Evolutionary conservation across 2,113 vertebrate genomes (phyloP).

Genomic region (Proteles cristata): DNA sequence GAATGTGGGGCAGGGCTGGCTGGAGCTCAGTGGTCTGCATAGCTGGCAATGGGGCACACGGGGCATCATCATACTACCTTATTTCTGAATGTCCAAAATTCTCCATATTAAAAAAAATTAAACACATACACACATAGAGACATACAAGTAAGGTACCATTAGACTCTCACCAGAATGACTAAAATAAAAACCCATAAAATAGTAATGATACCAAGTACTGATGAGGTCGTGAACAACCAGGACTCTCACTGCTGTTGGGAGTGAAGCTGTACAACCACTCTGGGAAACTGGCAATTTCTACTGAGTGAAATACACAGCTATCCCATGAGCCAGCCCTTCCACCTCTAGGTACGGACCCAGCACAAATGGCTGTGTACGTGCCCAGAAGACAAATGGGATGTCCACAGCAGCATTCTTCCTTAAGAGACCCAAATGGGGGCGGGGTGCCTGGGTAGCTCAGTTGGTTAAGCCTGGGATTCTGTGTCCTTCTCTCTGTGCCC

Average conservation of each 20-base stretch:
- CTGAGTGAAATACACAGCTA: neutral
- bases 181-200: neutral
- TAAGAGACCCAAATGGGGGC: neutral
- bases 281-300: neutral
- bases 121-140: neutral
- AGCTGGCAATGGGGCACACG: fast-evolving
- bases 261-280: neutral
- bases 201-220: neutral
- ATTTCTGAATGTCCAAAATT: neutral
- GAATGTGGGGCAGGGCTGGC: neutral
- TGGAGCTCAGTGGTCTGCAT: no score
- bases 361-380: neutral
- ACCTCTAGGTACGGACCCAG: neutral
- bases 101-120: neutral
- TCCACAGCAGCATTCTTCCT: neutral
- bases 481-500: no score
- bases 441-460: no score
- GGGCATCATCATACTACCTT: neutral
- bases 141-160: neutral
- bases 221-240: neutral
- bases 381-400: neutral
- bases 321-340: neutral
- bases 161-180: neutral
- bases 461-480: no score
- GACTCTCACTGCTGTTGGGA: neutral